These are phyloP conservation scores for Notoglanidium macrostoma DNA, from an alignment of 2,797 vertebrate species.

Conservation along the genomic window DNA sequence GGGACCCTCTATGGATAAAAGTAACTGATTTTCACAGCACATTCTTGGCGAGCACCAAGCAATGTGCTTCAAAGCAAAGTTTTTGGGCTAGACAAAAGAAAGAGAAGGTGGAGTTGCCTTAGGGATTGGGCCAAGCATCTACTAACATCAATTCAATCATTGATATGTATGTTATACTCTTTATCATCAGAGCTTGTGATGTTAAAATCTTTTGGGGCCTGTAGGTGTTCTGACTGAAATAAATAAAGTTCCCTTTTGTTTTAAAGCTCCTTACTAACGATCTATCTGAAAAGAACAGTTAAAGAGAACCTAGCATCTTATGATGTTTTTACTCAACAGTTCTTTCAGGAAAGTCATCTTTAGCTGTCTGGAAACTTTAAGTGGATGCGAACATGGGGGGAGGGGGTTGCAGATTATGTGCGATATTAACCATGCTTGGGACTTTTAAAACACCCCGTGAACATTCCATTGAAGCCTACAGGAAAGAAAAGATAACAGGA, in stretches of 20 bases:
- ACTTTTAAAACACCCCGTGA: slow-evolving; percentile 22
- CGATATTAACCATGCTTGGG: slow-evolving; percentile 17
- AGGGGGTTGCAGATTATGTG: background rate
- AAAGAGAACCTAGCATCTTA: background rate
- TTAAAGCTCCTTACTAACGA: background rate
- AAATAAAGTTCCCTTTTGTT: slow-evolving; percentile 27
- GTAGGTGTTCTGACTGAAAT: slow-evolving; percentile 24
- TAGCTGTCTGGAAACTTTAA: background rate
- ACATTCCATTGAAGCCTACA: slow-evolving; percentile 18
- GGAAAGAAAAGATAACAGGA: slow-evolving; percentile 26
- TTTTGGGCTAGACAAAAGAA: slow-evolving; percentile 41
- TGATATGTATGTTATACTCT: slow-evolving; percentile 44
- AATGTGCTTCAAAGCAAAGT: slow-evolving; percentile 39
- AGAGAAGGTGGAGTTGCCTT: slow-evolving; percentile 27
- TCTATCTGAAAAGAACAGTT: background rate
- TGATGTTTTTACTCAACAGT: background rate
- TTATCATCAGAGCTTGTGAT: slow-evolving; percentile 35
- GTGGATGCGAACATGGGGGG: background rate
- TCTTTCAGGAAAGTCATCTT: background rate
- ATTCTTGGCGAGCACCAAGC: slow-evolving; percentile 33
- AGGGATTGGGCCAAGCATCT: slow-evolving; percentile 31
- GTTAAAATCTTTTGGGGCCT: slow-evolving; percentile 8
- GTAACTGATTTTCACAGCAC: slow-evolving; percentile 47
- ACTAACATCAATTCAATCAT: slow-evolving; percentile 36
- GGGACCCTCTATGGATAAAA: slow-evolving; percentile 44